Conservation (phyloP, 2,797 vertebrate species). For the Myiotriccus ornatus region DNA sequence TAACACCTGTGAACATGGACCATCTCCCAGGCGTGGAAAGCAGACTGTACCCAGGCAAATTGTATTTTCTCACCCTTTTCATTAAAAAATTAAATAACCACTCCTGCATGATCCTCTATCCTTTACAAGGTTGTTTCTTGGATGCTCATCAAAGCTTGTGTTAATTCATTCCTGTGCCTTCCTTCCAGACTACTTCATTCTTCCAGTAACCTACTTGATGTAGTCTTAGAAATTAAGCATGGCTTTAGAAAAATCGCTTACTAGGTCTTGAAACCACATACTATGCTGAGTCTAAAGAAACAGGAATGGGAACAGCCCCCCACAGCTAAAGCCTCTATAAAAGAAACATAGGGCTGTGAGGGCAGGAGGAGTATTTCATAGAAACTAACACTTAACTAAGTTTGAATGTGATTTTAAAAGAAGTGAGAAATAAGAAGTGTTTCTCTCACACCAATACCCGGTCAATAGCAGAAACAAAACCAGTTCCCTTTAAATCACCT, state of each 20-base stretch:
- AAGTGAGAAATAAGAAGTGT: background rate
- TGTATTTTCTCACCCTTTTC: background rate
- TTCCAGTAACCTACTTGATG: background rate
- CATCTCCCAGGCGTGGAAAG: background rate
- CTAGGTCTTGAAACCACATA: background rate
- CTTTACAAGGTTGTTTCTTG: background rate
- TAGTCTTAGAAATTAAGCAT: background rate
- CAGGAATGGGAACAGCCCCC: background rate
- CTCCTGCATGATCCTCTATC: background rate
- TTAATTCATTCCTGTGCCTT: background rate
- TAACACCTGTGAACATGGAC: background rate
- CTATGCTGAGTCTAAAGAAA: background rate
- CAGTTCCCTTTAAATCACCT: background rate
- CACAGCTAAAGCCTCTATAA: background rate
- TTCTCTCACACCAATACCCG: background rate
- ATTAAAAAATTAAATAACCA: background rate
- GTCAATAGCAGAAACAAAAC: background rate
- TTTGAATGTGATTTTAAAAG: background rate
- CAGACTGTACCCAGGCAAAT: background rate
- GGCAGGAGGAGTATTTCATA: background rate
- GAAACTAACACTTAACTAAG: background rate
- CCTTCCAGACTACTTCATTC: background rate
- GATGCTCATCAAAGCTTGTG: background rate
- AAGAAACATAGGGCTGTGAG: background rate
- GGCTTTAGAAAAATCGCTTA: background rate